Evolutionary conservation across 2,888 invertebrate genomes (phyloP), one percentile per base, ranked within the genome.

Genomic region (Pristionchus entomophagus): DNA sequence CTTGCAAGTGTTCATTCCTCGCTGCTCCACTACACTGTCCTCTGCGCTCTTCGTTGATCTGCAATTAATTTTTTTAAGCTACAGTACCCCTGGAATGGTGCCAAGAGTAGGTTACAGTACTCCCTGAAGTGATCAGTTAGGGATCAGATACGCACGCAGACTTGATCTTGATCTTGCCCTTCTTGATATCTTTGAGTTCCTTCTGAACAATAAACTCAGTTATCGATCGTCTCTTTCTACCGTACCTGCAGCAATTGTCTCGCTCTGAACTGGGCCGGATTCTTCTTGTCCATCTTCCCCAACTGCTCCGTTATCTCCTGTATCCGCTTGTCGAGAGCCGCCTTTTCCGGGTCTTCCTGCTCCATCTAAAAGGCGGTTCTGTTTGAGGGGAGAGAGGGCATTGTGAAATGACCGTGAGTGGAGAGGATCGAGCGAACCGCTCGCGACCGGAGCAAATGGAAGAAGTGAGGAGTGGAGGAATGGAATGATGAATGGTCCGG

Each of bases 251-350:
- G 26, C 41, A 73, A 8, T 35, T 73, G 73, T 10, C 41, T 35
- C n/a, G 73, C 73, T 73, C 73, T 73, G 73, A 73, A 73, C 73
- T 73, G 73, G 14, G 73, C 29, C 26, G 73, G 73, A 73, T 73
- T 73, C n/a, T 41, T 73, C 41, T 17, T n/a, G 17, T 73, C 73
- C 45, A 73, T 8, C 45, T 41, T 73, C 22, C 45, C 12, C 41
- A 73, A 14, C 14, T 73, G 73, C 22, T 73, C 73, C 10, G 38
- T 73, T n/a, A 73, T 41, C 41, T 73, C 73, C 73, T 73, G n/a
- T 41, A 73, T 26, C 26, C 73, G 38, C 26, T 73, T 73, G 14
- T 73, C 73, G 41, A 73, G 38, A 0, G 38, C 73, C 26, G 73
- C 73, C 73, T 26, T 73, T n/a, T 73, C 73, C n/a, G 38, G 45